phyloP scores from a whole-genome alignment of 2,888 invertebrate genomes.

The Melanotus villosus region DNA sequence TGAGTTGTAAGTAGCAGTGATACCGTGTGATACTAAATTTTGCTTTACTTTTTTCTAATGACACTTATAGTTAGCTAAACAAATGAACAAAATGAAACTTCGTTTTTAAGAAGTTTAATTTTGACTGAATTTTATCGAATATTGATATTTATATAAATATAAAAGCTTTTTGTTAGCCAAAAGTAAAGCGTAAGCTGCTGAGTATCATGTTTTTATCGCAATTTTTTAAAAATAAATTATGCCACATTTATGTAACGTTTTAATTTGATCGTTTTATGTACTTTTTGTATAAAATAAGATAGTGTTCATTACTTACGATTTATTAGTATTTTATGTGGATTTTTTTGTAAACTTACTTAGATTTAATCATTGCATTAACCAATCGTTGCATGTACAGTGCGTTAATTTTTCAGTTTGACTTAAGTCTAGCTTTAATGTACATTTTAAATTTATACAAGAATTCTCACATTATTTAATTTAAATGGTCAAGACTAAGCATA shows the following conservation, averaged over 20 bases:
- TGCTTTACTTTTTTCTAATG: constrained; percentile 44
- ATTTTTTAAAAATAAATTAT: constrained; percentile 3
- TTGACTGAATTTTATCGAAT: constrained; percentile 32
- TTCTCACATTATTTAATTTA: not conserved
- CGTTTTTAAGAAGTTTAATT: constrained; percentile 13
- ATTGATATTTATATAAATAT: constrained; percentile 16
- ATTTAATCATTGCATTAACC: too few species aligned
- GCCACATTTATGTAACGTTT: not conserved
- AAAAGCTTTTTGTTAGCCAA: constrained; percentile 29
- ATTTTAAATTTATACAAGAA: not conserved
- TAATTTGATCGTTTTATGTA: constrained; percentile 6
- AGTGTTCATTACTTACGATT: constrained; percentile 29
- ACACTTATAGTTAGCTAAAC: constrained; percentile 16
- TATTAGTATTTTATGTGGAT: constrained; percentile 1
- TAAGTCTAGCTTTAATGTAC: too few species aligned
- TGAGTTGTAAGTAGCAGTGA: constrained; percentile 58
- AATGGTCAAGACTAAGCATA: not conserved
- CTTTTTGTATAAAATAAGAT: constrained; percentile 16
- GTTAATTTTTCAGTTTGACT: too few species aligned
- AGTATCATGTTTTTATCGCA: constrained; percentile 30
- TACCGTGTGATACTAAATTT: constrained; percentile 58
- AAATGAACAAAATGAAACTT: constrained; percentile 18
- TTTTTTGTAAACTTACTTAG: too few species aligned
- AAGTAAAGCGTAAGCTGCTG: constrained; percentile 36
- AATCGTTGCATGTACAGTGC: too few species aligned